A percentile compares a stretch with the other conserved stretches of the same genome.
Conservation (phyloP, 2,888 invertebrate species). For the Phlogophora meticulosa region DNA sequence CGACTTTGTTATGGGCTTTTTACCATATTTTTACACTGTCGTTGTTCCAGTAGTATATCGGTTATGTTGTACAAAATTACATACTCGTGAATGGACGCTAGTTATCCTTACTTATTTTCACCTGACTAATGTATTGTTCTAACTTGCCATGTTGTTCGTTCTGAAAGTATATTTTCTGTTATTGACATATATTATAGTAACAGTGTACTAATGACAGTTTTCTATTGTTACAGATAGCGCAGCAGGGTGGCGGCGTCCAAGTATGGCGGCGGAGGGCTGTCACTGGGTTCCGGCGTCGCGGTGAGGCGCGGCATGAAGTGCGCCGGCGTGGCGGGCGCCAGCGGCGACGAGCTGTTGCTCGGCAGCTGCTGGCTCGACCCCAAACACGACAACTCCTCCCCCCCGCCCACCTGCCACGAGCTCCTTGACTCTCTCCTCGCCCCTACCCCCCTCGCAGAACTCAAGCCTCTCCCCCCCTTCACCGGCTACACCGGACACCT, state of each 20-base stretch:
- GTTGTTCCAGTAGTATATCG: too few species aligned
- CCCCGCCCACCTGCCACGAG: constrained; percentile 90
- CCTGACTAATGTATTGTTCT: too few species aligned
- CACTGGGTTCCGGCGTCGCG: constrained; percentile 84
- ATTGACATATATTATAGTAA: background rate
- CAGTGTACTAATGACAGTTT: constrained; percentile 34
- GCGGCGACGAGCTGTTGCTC: constrained; percentile 94
- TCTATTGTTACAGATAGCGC: constrained; percentile 83
- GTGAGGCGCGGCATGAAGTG: constrained; percentile 92
- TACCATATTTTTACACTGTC: too few species aligned
- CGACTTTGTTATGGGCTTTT: too few species aligned
- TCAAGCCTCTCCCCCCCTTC: constrained; percentile 96
- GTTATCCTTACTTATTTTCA: too few species aligned
- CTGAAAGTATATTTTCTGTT: background rate
- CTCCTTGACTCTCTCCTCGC: constrained; percentile 93
- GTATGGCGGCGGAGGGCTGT: constrained; percentile 89
- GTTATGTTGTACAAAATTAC: too few species aligned
- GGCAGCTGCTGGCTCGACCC: constrained; percentile 94
- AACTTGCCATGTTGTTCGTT: too few species aligned
- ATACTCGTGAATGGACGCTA: too few species aligned
- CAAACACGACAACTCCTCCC: constrained; percentile 86
- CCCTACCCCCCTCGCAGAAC: constrained; percentile 94
- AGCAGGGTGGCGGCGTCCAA: constrained; percentile 90
- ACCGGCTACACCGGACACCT: constrained; percentile 96
- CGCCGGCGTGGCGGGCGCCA: constrained; percentile 83